Evolutionary conservation across 2,888 invertebrate genomes (phyloP).

Genomic region (Volucella inflata): DNA sequence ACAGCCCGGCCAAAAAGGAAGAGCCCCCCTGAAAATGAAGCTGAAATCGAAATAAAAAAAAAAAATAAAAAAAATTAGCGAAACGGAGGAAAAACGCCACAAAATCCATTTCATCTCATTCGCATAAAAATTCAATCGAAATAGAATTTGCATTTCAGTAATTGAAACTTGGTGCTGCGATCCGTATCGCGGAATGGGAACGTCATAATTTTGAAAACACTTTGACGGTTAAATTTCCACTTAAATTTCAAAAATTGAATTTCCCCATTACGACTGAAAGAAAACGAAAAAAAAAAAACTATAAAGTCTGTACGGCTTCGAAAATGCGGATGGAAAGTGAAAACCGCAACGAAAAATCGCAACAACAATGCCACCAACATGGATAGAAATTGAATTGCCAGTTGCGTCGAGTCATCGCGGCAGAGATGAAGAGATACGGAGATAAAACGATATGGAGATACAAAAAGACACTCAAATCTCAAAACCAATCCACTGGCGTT

Average conservation of each 20-base stretch:
- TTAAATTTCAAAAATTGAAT: conserved; percentile 67
- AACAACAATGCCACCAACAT: conserved; percentile 6
- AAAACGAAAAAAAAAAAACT: conserved; percentile 4
- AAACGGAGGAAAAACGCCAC: conserved; percentile 7
- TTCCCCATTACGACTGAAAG: conserved; percentile 14
- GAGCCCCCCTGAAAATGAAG: not conserved
- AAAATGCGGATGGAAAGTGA: conserved; percentile 36
- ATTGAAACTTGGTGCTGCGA: conserved; percentile 63
- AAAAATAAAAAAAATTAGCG: conserved; percentile 23
- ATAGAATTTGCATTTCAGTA: conserved; percentile 72
- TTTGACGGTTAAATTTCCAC: conserved; percentile 66
- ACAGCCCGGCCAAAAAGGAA: not conserved
- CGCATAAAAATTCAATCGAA: conserved; percentile 61
- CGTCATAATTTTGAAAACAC: conserved; percentile 51
- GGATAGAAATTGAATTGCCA: conserved; percentile 63
- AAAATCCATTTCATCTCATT: conserved; percentile 52
- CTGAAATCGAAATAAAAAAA: not conserved
- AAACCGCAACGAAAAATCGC: conserved; percentile 61
- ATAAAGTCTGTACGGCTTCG: not conserved
- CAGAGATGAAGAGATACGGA: not conserved
- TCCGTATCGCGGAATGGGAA: conserved; percentile 7
- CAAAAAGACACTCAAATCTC: too few relatives aligned
- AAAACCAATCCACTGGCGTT: not conserved
- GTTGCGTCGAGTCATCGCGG: conserved; percentile 42
- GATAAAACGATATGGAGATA: too few relatives aligned